Evolutionary conservation across 2,888 invertebrate genomes (phyloP), one percentile per base, ranked within the genome.

Genomic region (Andrena trimmerana): DNA sequence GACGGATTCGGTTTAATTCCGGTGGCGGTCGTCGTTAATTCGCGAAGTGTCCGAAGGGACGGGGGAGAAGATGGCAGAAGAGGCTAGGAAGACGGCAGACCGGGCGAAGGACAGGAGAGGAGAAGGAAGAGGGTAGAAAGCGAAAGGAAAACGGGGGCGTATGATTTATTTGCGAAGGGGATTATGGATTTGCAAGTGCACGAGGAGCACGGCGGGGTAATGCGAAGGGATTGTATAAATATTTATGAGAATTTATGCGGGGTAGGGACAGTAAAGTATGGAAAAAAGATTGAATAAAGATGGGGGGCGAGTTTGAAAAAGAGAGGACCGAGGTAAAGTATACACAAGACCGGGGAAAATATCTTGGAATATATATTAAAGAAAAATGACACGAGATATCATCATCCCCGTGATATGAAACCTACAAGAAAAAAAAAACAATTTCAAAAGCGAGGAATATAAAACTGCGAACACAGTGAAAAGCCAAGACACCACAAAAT

Each of bases 1-100:
- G 57, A 66, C 66, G 60, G 50, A 76, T 59, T 68, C 65, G 24
- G n/a, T 24, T 63, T 75, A 69, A 79, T 69, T 65, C 65, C 63
- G 3, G 6, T 16, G 42, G 36, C n/a, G 29, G 16, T 60, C 16
- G 73, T 52, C 79, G 79, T 80, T 80, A 67, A 76, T 67, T 70
- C 70, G 79, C 59, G 5, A 16, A 80, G 65, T 60, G 66, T 70
- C 24, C 52, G 10, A 57, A 63, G 8, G 13, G 10, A 8, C 13
- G 24, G 16, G n/a, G 3, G 20, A 20, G 29, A 16, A 29, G 3
- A 48, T 20, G 2, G 6, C 5, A 0, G 36, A 10, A 4, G 1
- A 16, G 4, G 13, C 5, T 4, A 29, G 2, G 36, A 65, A 42
- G 33, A 7, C 13, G 13, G 42, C 20, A 10, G 13, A 63, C 27